Base-by-base conservation (phyloP, 2,113 vertebrate species). In the Phalacrocorax aristotelis region DNA sequence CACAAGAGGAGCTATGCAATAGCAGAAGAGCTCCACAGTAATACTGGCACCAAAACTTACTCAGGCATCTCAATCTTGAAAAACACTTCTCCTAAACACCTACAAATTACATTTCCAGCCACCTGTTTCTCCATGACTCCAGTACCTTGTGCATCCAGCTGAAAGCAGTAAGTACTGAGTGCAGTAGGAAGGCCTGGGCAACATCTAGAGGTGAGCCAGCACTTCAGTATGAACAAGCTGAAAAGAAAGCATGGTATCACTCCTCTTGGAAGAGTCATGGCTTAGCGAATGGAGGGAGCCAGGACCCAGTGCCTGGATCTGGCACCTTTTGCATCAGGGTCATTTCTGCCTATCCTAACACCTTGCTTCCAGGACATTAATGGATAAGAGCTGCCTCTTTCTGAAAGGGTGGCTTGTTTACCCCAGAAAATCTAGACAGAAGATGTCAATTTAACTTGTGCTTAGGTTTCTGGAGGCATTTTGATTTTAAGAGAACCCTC, bases 161-260 rank as follows among this genome's bases (percentile, higher is more conserved):
- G 69, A 46, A 75, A 70, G 25, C 10, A 55, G 20, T 13, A 26
- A 1, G 11, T 1, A 13, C 15, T 1, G 0, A 27, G 36, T 3
- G 22, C 14, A 19, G 36, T 2, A 15, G 77, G 68, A 72, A 79
- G 42, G 65, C 21, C 19, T 8, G 23, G 46, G 20, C 46, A 82
- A 17, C 34, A 38, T 6, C 36, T 10, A 17, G 36, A 46, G 58
- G 25, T 4, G 20, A 76, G 77, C 17, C 58, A 89, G 49, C 17
- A 13, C 20, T 52, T 42, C 0, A 5, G 22, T 1, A 10, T 2
- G 8, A 64, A 87, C 7, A 17, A 19, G 22, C 26, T 61, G 36
- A 7, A 18, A 2, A 57, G n/a, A 7, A 57, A 61, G 27, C 1
- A 2, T 16, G 14, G 76, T 10, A 6, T 51, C 42, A 7, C 7